Conservation (phyloP, 2,888 invertebrate species). For the Macaria liturata region DNA sequence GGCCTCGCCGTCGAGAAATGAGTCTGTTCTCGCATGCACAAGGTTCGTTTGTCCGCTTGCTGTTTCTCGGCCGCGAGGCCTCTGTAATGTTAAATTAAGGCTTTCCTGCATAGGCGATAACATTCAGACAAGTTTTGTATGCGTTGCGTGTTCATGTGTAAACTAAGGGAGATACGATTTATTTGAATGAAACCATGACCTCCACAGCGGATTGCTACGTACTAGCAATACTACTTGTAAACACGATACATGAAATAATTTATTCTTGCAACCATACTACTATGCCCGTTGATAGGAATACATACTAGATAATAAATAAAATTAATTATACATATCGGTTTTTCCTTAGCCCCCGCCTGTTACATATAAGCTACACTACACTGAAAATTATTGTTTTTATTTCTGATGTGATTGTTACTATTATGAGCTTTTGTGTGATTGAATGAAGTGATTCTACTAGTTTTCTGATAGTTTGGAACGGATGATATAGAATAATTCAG, state of each 20-base stretch:
- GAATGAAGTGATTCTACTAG: too few relatives aligned
- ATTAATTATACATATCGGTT: constrained; percentile 66
- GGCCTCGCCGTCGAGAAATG: constrained; percentile 72
- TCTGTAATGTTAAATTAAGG: constrained; percentile 63
- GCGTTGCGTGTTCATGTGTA: constrained; percentile 43
- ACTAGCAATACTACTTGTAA: constrained; percentile 60
- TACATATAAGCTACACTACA: too few relatives aligned
- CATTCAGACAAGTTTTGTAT: constrained; percentile 51
- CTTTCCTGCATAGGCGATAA: constrained; percentile 69
- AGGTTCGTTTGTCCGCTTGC: constrained; percentile 51
- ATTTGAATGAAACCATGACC: constrained; percentile 31
- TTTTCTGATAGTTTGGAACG: too few relatives aligned
- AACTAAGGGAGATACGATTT: constrained; percentile 15
- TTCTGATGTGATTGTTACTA: too few relatives aligned
- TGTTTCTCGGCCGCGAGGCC: constrained; percentile 71
- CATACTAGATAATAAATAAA: constrained; percentile 82
- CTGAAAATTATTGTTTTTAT: too few relatives aligned
- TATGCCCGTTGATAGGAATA: constrained; percentile 80
- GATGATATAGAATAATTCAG: too few relatives aligned
- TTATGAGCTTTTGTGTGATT: too few relatives aligned
- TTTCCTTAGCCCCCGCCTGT: constrained; percentile 30
- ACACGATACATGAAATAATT: constrained; percentile 64
- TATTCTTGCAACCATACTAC: constrained; percentile 80
- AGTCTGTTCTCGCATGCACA: constrained; percentile 43
- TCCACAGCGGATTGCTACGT: constrained; percentile 40